Evolutionary conservation across 2,888 invertebrate genomes (phyloP).

Genomic region (Drosophila quinaria): DNA sequence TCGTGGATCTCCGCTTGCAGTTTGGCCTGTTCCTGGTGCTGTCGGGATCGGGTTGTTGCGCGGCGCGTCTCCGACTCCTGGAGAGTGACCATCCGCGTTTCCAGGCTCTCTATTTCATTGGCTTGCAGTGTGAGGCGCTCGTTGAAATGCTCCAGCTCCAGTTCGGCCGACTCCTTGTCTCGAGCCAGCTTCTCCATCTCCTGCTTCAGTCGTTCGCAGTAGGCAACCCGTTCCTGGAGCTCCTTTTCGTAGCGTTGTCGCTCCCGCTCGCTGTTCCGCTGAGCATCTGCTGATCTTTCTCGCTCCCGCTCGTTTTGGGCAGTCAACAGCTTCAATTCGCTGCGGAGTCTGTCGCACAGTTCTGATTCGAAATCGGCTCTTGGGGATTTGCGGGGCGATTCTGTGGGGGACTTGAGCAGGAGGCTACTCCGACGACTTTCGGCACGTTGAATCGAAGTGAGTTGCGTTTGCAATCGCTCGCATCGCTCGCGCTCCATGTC

Average conservation of each 20-base stretch:
- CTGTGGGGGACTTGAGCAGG: constrained; percentile 82
- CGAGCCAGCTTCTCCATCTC: constrained; percentile 85
- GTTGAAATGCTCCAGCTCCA: constrained; percentile 84
- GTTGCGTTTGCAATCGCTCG: constrained; percentile 86
- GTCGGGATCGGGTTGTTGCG: constrained; percentile 81
- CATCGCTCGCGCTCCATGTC: constrained; percentile 87
- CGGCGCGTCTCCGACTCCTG: constrained; percentile 85
- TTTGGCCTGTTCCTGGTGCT: constrained; percentile 83
- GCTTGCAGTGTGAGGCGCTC: constrained; percentile 83
- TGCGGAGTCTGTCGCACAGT: constrained; percentile 86
- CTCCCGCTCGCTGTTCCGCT: constrained; percentile 85
- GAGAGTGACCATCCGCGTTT: constrained; percentile 85
- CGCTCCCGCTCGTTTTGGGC: constrained; percentile 87
- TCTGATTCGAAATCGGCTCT: constrained; percentile 86
- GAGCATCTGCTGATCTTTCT: constrained; percentile 86
- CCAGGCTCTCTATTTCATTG: constrained; percentile 86
- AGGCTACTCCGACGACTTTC: constrained; percentile 83
- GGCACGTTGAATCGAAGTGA: constrained; percentile 83
- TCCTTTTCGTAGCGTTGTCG: constrained; percentile 85
- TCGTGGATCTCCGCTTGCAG: constrained; percentile 83
- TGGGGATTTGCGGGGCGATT: constrained; percentile 84
- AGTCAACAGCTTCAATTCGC: constrained; percentile 87
- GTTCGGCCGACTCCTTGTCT: constrained; percentile 83
- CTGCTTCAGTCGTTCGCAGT: constrained; percentile 84
- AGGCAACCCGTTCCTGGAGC: constrained; percentile 84